Conservation (phyloP, 2,888 invertebrate genomes). For the Tinea trinotella region DNA sequence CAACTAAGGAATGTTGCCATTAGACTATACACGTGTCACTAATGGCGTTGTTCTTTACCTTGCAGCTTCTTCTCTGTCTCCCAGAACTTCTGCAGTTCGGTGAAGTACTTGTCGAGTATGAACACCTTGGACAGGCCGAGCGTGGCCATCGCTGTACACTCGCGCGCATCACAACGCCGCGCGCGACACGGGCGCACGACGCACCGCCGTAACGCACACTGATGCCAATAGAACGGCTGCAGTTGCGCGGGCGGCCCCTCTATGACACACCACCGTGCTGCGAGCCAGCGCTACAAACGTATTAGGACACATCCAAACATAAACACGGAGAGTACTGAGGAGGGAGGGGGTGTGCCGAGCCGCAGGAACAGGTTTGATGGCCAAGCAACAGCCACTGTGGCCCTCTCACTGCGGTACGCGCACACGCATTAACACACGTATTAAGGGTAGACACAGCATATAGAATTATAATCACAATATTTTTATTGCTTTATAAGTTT, state of each 20-base stretch:
- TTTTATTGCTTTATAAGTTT: too few relatives aligned
- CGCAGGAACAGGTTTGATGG: not conserved
- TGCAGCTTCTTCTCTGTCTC: constrained; percentile 96
- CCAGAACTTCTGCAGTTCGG: constrained; percentile 96
- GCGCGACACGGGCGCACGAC: not conserved
- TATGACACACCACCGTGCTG: not conserved
- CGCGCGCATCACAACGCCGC: not conserved
- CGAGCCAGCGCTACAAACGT: constrained; percentile 20
- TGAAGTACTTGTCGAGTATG: constrained; percentile 98
- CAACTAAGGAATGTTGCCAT: constrained; percentile 1
- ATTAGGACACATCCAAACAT: too few relatives aligned
- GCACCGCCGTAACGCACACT: too few relatives aligned
- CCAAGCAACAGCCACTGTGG: not conserved
- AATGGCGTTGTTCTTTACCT: constrained; percentile 74
- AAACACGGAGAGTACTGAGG: not conserved
- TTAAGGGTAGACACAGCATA: too few relatives aligned
- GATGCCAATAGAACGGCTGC: not conserved
- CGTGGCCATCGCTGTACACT: constrained; percentile 83
- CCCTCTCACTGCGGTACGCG: too few relatives aligned
- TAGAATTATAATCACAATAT: too few relatives aligned
- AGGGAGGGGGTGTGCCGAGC: not conserved
- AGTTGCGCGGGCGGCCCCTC: not conserved
- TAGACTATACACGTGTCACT: constrained; percentile 10
- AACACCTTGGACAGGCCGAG: constrained; percentile 97
- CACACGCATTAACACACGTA: not conserved